phyloP scores from a whole-genome alignment of 2,888 invertebrate species.

The Laothoe populi region DNA sequence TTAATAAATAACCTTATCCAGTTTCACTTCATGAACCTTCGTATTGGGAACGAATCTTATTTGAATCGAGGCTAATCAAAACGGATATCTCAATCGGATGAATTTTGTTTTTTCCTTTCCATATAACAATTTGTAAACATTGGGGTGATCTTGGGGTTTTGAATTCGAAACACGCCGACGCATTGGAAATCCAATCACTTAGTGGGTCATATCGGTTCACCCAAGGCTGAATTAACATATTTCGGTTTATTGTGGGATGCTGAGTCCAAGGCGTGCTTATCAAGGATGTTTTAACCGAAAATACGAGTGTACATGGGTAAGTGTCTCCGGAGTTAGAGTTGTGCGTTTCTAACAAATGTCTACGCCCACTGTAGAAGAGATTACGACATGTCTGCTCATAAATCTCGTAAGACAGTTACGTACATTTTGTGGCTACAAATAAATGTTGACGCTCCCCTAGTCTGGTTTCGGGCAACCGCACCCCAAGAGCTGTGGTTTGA shows the following conservation, averaged over 20 bases:
- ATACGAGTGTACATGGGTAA: conserved; percentile 65
- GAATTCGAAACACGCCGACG: conserved; percentile 76
- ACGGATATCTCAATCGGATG: conserved; percentile 63
- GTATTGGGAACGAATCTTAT: conserved; percentile 48
- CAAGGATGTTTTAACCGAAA: conserved; percentile 75
- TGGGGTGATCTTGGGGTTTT: conserved; percentile 67
- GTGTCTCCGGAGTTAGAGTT: conserved; percentile 49
- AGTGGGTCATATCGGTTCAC: conserved; percentile 79
- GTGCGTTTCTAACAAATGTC: conserved; percentile 72
- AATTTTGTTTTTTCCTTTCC: conserved; percentile 58
- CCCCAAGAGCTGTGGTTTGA: conserved; percentile 46
- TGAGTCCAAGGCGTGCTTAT: conserved; percentile 73
- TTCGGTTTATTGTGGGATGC: conserved; percentile 79
- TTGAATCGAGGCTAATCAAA: conserved; percentile 57
- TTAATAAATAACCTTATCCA: conserved; percentile 39
- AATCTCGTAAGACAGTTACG: conserved; percentile 77
- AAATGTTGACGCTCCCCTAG: conserved; percentile 65
- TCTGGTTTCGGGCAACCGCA: conserved; percentile 53
- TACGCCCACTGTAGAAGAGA: conserved; percentile 77
- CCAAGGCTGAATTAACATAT: conserved; percentile 78
- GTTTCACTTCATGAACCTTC: conserved; percentile 35
- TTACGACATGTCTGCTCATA: conserved; percentile 77
- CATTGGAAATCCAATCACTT: conserved; percentile 81
- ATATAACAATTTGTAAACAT: conserved; percentile 78
- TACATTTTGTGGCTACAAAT: conserved; percentile 76